Evolutionary conservation across 2,888 invertebrate genomes (phyloP).

Genomic region (Ariolimax columbianus): DNA sequence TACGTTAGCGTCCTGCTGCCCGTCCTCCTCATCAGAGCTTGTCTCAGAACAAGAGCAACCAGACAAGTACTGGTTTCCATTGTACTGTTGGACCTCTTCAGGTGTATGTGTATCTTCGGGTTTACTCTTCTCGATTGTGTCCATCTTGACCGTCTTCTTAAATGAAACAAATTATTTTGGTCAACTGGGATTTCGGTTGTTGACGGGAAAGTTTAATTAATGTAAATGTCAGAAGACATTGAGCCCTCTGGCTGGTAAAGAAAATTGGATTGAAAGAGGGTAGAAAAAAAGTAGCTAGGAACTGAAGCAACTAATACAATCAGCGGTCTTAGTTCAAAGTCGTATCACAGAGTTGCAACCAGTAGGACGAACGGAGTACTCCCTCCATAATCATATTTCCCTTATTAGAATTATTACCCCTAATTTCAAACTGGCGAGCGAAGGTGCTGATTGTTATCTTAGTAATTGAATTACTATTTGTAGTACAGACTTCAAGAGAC

Average conservation of each 20-base stretch:
- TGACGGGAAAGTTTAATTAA: too few species aligned
- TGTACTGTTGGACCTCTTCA: background rate
- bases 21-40: slow-evolving; percentile 1
- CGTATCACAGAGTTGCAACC: slow-evolving; percentile 2
- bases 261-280: slow-evolving; percentile 4
- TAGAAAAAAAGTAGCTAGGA: background rate
- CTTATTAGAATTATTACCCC: background rate
- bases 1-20: background rate
- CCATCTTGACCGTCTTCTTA: slow-evolving; percentile 1
- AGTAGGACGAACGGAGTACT: background rate
- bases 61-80: background rate
- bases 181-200: background rate
- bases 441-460: slow-evolving; percentile 25
- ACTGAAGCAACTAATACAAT: slow-evolving; percentile 31
- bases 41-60: slow-evolving; percentile 14
- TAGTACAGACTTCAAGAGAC: background rate
- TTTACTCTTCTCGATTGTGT: background rate
- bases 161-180: background rate
- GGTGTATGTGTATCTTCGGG: background rate
- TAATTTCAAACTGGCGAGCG: background rate
- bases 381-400: slow-evolving; percentile 37
- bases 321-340: slow-evolving; percentile 12
- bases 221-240: too few species aligned
- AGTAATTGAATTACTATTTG: slow-evolving; percentile 41
- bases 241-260: background rate